A percentile compares a stretch with the other conserved stretches of the same genome.
Conservation (phyloP, 2,113 vertebrate genomes). For the Fregetta grallaria region DNA sequence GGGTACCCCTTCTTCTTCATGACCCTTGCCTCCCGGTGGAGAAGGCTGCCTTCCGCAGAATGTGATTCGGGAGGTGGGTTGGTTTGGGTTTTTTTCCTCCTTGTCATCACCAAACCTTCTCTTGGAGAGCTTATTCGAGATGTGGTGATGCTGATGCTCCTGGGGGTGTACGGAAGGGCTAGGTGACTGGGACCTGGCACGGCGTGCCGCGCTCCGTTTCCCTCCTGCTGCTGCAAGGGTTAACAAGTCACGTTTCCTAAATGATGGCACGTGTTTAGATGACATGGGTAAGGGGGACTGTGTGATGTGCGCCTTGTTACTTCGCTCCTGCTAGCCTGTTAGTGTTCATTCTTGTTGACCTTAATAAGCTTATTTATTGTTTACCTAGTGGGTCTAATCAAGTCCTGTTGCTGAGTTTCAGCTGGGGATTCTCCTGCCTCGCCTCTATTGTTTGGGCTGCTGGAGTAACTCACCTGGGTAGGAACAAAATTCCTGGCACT, state of each 20-base stretch:
- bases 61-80: background rate
- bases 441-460: background rate
- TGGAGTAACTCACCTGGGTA: background rate
- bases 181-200: background rate
- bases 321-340: background rate
- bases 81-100: background rate
- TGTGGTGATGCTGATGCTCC: background rate
- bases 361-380: constrained; percentile 26
- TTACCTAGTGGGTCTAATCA: background rate
- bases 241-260: background rate
- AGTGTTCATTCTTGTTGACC: background rate
- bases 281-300: background rate
- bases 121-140: background rate
- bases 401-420: background rate
- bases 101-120: background rate
- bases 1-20: background rate
- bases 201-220: background rate
- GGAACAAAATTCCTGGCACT: background rate
- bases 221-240: background rate
- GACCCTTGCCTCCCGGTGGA: background rate
- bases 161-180: background rate
- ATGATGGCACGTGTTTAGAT: background rate
- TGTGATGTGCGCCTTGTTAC: background rate
- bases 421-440: background rate
- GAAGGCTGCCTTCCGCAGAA: background rate